These are phyloP conservation scores for Scortum barcoo DNA, from an alignment of 2,113 vertebrate species.

Conservation along the genomic window DNA sequence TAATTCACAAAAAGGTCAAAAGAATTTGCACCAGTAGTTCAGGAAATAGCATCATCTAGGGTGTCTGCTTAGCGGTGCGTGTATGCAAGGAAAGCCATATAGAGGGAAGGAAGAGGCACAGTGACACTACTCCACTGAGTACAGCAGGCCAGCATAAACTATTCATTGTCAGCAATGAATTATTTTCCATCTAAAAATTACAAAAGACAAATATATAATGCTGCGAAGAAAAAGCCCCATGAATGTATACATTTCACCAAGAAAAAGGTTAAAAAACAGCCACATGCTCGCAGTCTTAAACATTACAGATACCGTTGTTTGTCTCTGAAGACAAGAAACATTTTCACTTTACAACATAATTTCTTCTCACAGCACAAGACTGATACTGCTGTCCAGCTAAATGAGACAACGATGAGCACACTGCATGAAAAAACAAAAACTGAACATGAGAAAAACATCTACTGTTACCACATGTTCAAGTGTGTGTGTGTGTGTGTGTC, in stretches of 20 bases:
- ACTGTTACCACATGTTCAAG: not conserved
- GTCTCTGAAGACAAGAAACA: not conserved
- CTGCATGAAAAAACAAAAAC: slow-evolving; percentile 72
- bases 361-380: slow-evolving; percentile 25
- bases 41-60: slow-evolving; percentile 24
- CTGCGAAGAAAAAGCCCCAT: slow-evolving; percentile 14
- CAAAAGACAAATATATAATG: slow-evolving; percentile 1
- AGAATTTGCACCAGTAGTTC: slow-evolving; percentile 17
- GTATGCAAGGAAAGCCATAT: slow-evolving; percentile 49
- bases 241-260: not conserved
- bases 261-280: not conserved
- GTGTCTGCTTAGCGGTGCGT: slow-evolving; percentile 45
- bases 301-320: not conserved
- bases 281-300: slow-evolving; percentile 5
- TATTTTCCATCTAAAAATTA: slow-evolving; percentile 4
- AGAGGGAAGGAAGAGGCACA: slow-evolving; percentile 34
- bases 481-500: slow-evolving; percentile 74
- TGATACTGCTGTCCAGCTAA: slow-evolving; percentile 42
- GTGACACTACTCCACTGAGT: slow-evolving; percentile 33
- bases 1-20: slow-evolving; percentile 30
- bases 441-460: slow-evolving; percentile 55
- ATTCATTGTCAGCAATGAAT: slow-evolving; percentile 2
- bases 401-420: slow-evolving; percentile 75
- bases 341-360: slow-evolving; percentile 8
- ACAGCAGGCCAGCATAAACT: slow-evolving; percentile 24